These are phyloP conservation scores for Megaleporinus macrocephalus DNA, from an alignment of 2,113 vertebrate species.

Conservation along the genomic window DNA sequence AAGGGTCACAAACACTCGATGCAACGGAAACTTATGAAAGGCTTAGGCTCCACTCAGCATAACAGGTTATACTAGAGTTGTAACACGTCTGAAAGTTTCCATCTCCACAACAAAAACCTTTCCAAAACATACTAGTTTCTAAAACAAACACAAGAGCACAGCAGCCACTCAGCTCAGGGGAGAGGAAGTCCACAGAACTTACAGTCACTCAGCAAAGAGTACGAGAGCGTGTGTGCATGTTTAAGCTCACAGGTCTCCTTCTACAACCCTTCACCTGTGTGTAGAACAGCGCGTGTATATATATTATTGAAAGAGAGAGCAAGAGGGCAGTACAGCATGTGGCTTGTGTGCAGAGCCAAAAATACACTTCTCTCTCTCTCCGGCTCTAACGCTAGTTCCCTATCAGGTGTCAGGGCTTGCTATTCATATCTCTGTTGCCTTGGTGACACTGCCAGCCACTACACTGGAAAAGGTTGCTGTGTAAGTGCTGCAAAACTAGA, in stretches of 20 bases:
- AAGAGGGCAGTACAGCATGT: constrained; percentile 31
- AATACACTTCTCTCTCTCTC: constrained; percentile 59
- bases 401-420: constrained; percentile 73
- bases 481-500: not conserved
- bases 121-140: not conserved
- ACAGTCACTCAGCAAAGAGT: constrained; percentile 45
- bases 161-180: not conserved
- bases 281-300: not conserved
- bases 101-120: not conserved
- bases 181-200: constrained; percentile 37
- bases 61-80: not conserved
- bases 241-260: constrained; percentile 17
- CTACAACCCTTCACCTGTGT: not conserved
- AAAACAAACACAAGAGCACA: constrained; percentile 11
- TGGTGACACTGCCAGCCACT: constrained; percentile 62
- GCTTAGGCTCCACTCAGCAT: not conserved
- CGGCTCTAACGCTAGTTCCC: constrained; percentile 47
- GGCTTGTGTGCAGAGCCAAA: constrained; percentile 58
- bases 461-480: constrained; percentile 43
- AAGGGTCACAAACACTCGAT: not conserved
- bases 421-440: constrained; percentile 77
- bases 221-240: constrained; percentile 6
- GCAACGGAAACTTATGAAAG: not conserved
- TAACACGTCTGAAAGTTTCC: not conserved
- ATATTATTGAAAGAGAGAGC: constrained; percentile 3